A percentile compares a stretch with the other conserved stretches of the same genome.
Evolutionary conservation across 2,113 vertebrate species (phyloP).

Genomic region (Microtus montanus): DNA sequence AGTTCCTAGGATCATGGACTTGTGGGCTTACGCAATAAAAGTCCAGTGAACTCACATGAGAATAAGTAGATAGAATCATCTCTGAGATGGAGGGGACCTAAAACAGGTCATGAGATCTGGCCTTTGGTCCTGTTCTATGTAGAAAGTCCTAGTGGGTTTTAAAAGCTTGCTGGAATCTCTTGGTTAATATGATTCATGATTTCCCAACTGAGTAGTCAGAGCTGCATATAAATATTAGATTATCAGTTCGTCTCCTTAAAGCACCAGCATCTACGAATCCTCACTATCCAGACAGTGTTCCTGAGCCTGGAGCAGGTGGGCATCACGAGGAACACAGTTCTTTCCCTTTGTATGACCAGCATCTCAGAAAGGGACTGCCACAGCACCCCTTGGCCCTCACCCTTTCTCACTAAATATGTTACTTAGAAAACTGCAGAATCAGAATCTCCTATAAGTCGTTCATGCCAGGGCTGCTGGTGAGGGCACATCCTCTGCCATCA

Average conservation of each 20-base stretch:
- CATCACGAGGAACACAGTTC: not conserved
- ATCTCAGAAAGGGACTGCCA: not conserved
- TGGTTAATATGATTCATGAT: not conserved
- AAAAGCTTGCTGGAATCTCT: not conserved
- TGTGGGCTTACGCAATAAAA: slow-evolving; percentile 19
- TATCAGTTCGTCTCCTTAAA: not conserved
- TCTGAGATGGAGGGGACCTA: not conserved
- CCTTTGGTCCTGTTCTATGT: not conserved
- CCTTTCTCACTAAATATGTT: not conserved
- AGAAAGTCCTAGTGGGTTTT: not conserved
- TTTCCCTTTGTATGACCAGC: not conserved
- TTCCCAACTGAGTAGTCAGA: not conserved
- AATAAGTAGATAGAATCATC: not conserved
- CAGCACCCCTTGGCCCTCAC: not conserved
- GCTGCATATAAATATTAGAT: not conserved
- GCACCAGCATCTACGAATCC: too few relatives aligned
- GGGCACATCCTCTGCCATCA: not conserved
- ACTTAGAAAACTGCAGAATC: not conserved
- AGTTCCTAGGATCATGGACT: slow-evolving; percentile 9
- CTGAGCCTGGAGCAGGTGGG: not conserved
- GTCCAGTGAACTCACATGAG: not conserved
- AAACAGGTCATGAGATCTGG: not conserved
- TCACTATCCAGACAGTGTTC: not conserved
- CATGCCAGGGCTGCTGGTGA: not conserved
- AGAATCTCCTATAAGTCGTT: not conserved